Evolutionary conservation across 2,888 invertebrate genomes (phyloP).

Genomic region (Aplocera efformata): DNA sequence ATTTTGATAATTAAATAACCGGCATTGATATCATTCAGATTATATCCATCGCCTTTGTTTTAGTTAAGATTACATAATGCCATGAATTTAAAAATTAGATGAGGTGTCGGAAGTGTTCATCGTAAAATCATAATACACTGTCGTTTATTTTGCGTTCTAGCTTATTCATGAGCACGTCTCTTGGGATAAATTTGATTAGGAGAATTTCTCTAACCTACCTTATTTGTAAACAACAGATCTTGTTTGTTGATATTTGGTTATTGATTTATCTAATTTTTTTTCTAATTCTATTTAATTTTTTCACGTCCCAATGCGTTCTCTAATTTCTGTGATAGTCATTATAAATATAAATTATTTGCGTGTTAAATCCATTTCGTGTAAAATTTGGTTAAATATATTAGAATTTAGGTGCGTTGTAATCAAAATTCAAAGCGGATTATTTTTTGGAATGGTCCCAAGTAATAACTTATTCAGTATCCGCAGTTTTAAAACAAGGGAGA

Average conservation of each 20-base stretch:
- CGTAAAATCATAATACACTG: conserved; percentile 12
- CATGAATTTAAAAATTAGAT: conserved; percentile 5
- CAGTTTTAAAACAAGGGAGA: conserved; percentile 19
- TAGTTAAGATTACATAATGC: conserved; percentile 6
- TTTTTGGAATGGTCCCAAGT: not conserved
- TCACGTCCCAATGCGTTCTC: no score
- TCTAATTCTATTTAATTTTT: no score
- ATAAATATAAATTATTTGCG: no score
- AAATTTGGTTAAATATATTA: no score
- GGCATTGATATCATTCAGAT: conserved; percentile 10
- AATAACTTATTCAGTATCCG: conserved; percentile 14
- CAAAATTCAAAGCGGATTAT: not conserved
- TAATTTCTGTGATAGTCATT: no score
- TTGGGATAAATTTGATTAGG: not conserved
- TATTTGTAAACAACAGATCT: conserved; percentile 3
- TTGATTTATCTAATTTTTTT: no score
- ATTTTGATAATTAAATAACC: conserved; percentile 14
- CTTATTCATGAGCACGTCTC: conserved; percentile 24
- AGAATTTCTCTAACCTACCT: not conserved
- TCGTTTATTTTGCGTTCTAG: conserved; percentile 15
- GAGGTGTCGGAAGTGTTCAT: conserved; percentile 9
- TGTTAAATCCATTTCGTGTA: no score
- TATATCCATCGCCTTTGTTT: conserved; percentile 7
- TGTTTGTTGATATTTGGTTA: no score
- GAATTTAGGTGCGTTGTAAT: no score